Percentiles rank a stretch among this genome's conserved stretches.
phyloP scores from a whole-genome alignment of 1,140 invertebrate species.

The Drosophila mayri region DNA sequence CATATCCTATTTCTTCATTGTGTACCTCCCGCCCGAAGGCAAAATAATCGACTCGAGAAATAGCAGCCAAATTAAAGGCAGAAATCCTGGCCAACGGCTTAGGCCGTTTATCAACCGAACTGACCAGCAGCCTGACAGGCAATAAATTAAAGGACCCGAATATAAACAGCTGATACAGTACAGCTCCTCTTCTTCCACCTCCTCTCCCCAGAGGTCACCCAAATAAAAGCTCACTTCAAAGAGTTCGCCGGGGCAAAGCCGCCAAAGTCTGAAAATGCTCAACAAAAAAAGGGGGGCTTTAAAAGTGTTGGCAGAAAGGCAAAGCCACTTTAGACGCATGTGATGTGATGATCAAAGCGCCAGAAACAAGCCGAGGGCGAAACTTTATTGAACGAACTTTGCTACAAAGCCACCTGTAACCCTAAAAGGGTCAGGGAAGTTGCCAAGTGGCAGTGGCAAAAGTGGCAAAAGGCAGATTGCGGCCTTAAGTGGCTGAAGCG shows the following conservation, averaged over 20 bases:
- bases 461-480: constrained; percentile 30
- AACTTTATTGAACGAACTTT: constrained; percentile 63
- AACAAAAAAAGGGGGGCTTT: constrained; percentile 26
- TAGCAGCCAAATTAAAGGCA: constrained; percentile 27
- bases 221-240: constrained; percentile 63
- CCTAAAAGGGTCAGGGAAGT: constrained; percentile 28
- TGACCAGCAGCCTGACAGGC: constrained; percentile 51
- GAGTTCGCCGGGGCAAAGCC: constrained; percentile 34
- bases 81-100: constrained; percentile 26
- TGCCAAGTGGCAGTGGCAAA: constrained; percentile 37
- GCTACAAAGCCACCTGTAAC: constrained; percentile 46
- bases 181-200: neutral
- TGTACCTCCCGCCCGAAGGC: constrained; percentile 3
- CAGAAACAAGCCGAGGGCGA: constrained; percentile 28
- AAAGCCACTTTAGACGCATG: constrained; percentile 45
- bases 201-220: neutral
- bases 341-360: constrained; percentile 57
- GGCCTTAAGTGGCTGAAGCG: constrained; percentile 44
- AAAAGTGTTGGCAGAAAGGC: constrained; percentile 19
- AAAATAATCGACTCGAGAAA: constrained; percentile 40
- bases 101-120: constrained; percentile 64
- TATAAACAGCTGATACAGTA: constrained; percentile 34
- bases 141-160: constrained; percentile 62
- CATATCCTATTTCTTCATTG: neutral
- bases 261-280: constrained; percentile 33